These are phyloP conservation scores for Thyatira batis DNA, from an alignment of 2,888 invertebrate genomes.

Conservation along the genomic window DNA sequence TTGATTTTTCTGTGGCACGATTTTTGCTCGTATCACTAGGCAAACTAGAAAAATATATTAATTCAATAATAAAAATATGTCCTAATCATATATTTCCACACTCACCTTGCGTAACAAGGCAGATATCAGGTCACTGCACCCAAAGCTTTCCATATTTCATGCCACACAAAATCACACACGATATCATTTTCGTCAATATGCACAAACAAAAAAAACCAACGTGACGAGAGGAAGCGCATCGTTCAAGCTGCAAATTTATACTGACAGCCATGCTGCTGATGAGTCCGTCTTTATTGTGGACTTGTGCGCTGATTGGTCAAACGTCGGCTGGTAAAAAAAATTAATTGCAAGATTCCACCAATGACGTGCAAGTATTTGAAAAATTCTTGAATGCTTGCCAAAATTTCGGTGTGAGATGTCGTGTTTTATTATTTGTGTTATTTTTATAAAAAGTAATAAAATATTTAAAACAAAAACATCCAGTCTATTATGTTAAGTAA, in stretches of 20 bases:
- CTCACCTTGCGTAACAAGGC: constrained; percentile 64
- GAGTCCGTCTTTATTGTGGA: constrained; percentile 91
- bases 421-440: constrained; percentile 23
- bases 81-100: constrained; percentile 21
- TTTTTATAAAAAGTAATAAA: neutral
- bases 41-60: constrained; percentile 19
- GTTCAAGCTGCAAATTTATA: constrained; percentile 96
- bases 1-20: constrained; percentile 58
- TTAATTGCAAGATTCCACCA: constrained; percentile 50
- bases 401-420: constrained; percentile 39
- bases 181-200: constrained; percentile 78
- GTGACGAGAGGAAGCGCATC: constrained; percentile 92
- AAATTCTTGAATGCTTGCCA: constrained; percentile 64
- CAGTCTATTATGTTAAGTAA: no score
- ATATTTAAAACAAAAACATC: no score
- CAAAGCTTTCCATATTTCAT: constrained; percentile 80
- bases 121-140: constrained; percentile 78
- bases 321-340: constrained; percentile 54
- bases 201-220: constrained; percentile 82
- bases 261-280: constrained; percentile 97
- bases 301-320: constrained; percentile 85
- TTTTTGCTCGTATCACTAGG: constrained; percentile 31
- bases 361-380: constrained; percentile 53
- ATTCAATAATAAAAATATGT: constrained; percentile 10
- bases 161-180: constrained; percentile 79